phyloP scores from a whole-genome alignment of 1,140 invertebrate genomes.

The Habropoda laboriosa region DNA sequence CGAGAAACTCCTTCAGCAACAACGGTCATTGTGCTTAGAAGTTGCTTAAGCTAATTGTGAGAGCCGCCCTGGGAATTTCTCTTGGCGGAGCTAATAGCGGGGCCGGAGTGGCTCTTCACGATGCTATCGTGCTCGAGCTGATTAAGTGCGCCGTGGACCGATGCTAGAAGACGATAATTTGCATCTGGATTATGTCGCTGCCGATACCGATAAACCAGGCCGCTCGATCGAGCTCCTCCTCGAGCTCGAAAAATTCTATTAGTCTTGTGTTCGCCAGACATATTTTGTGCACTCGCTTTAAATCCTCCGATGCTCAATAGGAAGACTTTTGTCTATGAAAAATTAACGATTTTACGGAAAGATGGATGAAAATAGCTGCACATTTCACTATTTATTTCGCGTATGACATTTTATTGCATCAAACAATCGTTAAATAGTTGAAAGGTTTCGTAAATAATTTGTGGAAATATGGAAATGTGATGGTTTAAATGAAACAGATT shows the following conservation, averaged over 20 bases:
- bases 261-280: too few species aligned
- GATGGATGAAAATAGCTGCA: too few species aligned
- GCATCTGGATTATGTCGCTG: constrained; percentile 30
- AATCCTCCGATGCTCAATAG: too few species aligned
- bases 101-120: constrained; percentile 36
- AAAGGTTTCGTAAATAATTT: too few species aligned
- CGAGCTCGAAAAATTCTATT: neutral
- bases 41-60: constrained; percentile 63
- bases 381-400: too few species aligned
- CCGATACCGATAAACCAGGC: neutral
- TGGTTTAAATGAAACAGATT: too few species aligned
- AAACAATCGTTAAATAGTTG: too few species aligned
- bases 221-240: neutral
- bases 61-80: constrained; percentile 56
- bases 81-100: constrained; percentile 24
- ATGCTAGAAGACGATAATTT: constrained; percentile 45
- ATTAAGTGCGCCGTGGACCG: constrained; percentile 43
- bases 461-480: too few species aligned
- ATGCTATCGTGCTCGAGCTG: constrained; percentile 39
- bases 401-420: too few species aligned
- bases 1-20: neutral
- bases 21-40: constrained; percentile 55
- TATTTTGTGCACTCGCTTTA: too few species aligned
- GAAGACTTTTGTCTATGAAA: too few species aligned
- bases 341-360: too few species aligned